Evolutionary conservation across 2,797 vertebrate species (phyloP).

Genomic region (Sebastes itinus): DNA sequence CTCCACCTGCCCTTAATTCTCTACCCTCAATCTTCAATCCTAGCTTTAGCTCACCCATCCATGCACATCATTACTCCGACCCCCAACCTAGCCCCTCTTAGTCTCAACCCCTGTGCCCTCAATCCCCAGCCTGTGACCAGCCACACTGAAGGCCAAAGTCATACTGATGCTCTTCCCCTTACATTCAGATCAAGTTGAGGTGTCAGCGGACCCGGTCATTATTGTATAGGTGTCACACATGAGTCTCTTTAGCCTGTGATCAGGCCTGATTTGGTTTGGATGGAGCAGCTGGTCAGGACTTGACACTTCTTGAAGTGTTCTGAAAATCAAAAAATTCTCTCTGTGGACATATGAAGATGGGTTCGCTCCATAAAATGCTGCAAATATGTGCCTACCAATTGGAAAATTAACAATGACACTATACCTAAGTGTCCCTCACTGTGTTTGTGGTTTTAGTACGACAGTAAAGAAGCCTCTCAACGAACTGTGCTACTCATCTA

Average conservation of each 20-base stretch:
- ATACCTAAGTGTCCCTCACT: not conserved
- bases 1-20: conserved; percentile 54
- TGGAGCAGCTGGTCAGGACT: not conserved
- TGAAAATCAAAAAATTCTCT: not conserved
- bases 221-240: not conserved
- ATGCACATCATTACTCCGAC: conserved; percentile 41
- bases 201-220: not conserved
- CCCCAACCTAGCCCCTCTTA: conserved; percentile 12
- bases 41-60: conserved; percentile 50
- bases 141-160: not conserved
- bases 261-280: not conserved
- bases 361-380: not conserved
- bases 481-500: not conserved
- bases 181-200: not conserved
- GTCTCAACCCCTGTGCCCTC: conserved; percentile 43
- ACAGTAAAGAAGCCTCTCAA: not conserved
- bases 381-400: no score
- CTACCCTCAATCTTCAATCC: conserved; percentile 52
- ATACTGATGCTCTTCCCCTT: not conserved
- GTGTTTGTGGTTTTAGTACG: not conserved
- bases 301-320: not conserved
- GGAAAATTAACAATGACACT: not conserved
- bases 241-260: not conserved
- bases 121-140: conserved; percentile 32
- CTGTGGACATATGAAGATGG: not conserved